Evolutionary conservation across 2,888 invertebrate species (phyloP), one percentile per base, ranked within the genome.

Genomic region (Drosophila anomelani): DNA sequence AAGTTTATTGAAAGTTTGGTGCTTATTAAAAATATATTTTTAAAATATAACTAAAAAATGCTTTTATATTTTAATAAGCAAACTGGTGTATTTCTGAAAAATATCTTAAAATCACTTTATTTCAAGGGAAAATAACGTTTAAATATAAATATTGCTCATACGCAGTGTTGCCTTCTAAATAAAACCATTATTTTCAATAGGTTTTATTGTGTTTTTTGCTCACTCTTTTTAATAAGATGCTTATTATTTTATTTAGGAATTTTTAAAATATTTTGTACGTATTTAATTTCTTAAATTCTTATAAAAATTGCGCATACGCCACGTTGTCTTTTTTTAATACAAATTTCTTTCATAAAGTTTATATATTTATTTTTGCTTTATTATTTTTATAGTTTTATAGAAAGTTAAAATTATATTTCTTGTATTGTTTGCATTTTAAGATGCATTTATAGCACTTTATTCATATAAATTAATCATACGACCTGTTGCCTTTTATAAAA

Each of bases 191-290:
- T 23, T 12, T n/a, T 29, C 1, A 26, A 26, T 29, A 6, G 6
- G 47, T 12, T 29, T 10, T 10, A 6, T 10, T n/a, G n/a, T n/a
- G 5, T n/a, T 46, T 15, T 46, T 26, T 4, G 15, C 1, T 46
- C 0, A 26, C 1, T 1, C 15, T 2, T 2, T 9, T 26, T 4
- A 4, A 26, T 15, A 23, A 15, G 4, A 4, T 15, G 15, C 0
- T 4, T 1, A 15, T 44, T 15, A 7, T 44, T 44, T 26, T 10
- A 26, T 10, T n/a, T n/a, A n/a, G 0, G 4, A 4, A 10, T 47
- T 26, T 26, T 4, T 47, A 10, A n/a, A 9, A 9, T 29, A 47
- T 46, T 15, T 26, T 15, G 1, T 2, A 26, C 26, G 0, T 4
- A 15, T 44, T 23, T 23, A 23, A 5, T 43, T 20, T 12, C 7